Conservation (phyloP, 2,113 vertebrate species). For the Leucopsar rothschildi region DNA sequence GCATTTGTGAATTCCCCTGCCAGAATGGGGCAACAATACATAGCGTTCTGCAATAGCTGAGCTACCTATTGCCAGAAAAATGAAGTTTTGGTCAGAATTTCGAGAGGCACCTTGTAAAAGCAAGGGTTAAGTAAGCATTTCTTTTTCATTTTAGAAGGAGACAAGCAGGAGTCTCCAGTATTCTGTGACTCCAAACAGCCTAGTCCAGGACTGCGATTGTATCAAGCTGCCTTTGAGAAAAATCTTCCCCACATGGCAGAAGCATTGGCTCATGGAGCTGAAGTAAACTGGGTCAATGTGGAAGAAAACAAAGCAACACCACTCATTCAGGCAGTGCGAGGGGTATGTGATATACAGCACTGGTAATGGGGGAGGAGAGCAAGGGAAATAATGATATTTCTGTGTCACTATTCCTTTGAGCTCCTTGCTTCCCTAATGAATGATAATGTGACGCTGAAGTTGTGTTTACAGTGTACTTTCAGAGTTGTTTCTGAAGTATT, state of each 20-base stretch:
- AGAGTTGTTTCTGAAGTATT: background rate
- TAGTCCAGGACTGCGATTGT: slow-evolving; percentile 86
- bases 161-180: slow-evolving; percentile 74
- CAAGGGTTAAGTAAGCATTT: background rate
- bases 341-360: slow-evolving; percentile 75
- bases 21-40: background rate
- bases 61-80: background rate
- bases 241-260: slow-evolving; percentile 94
- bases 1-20: background rate
- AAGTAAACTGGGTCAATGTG: slow-evolving; percentile 91
- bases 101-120: background rate
- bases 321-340: slow-evolving; percentile 93
- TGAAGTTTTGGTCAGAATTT: background rate
- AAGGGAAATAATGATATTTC: background rate
- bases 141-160: slow-evolving; percentile 65
- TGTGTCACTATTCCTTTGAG: background rate
- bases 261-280: slow-evolving; percentile 91
- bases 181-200: slow-evolving; percentile 80
- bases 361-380: background rate
- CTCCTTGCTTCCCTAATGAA: background rate
- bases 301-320: slow-evolving; percentile 89
- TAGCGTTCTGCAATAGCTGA: background rate
- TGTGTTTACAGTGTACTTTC: background rate
- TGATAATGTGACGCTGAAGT: background rate
- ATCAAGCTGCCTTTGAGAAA: slow-evolving; percentile 86